Percentiles rank a stretch among this genome's conserved stretches.
Conservation (phyloP, 2,888 invertebrate species). For the Heliconius ethilla region DNA sequence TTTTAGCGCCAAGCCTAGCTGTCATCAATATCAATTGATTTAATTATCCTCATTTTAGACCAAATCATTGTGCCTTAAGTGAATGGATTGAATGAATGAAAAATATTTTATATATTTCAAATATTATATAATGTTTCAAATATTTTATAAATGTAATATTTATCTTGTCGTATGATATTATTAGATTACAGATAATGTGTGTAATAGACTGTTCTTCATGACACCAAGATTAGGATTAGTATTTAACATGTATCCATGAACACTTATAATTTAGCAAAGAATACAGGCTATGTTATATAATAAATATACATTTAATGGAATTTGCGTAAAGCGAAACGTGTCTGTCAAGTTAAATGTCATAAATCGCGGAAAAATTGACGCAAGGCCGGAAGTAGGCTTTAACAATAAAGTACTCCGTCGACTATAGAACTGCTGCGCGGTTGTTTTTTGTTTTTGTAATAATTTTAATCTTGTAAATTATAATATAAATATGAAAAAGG, state of each 20-base stretch:
- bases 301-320: not conserved
- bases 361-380: constrained; percentile 36
- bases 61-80: too few species aligned
- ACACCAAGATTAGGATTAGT: not conserved
- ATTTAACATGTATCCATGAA: not conserved
- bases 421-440: constrained; percentile 16
- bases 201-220: not conserved
- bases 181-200: not conserved
- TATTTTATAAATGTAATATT: too few species aligned
- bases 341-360: constrained; percentile 20
- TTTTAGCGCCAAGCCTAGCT: constrained; percentile 1
- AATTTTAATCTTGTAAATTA: constrained; percentile 12
- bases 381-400: constrained; percentile 29
- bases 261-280: not conserved
- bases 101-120: too few species aligned
- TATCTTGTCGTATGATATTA: too few species aligned
- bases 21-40: not conserved
- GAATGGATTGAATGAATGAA: too few species aligned
- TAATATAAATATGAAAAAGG: constrained; percentile 77
- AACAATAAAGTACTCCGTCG: constrained; percentile 18
- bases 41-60: not conserved
- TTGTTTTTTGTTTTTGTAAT: constrained; percentile 40
- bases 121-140: too few species aligned
- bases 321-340: not conserved
- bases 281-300: not conserved